Evolutionary conservation across 2,797 vertebrate genomes (phyloP).

Genomic region (Enteromius argenteus): DNA sequence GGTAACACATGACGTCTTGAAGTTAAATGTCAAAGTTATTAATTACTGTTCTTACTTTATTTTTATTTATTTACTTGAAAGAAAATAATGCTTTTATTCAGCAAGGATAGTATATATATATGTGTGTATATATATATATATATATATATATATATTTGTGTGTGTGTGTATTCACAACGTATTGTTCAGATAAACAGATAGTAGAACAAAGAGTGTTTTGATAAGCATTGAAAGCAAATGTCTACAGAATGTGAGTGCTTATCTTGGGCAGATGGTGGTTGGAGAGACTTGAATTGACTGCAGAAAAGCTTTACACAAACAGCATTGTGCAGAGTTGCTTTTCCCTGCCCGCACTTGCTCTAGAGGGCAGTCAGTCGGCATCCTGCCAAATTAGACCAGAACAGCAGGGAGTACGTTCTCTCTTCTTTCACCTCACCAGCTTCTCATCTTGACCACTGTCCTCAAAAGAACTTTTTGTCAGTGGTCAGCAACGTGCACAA

Average conservation of each 20-base stretch:
- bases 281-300: slow-evolving; percentile 72
- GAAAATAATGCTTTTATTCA: background rate
- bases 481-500: slow-evolving; percentile 71
- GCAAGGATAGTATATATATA: background rate
- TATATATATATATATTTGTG: too few relatives aligned
- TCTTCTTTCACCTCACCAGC: slow-evolving; percentile 65
- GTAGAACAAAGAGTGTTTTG: slow-evolving; percentile 45
- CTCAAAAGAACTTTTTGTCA: slow-evolving; percentile 70
- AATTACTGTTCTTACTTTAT: background rate
- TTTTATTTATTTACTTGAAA: background rate
- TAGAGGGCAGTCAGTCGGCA: slow-evolving; percentile 67
- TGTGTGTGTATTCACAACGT: background rate
- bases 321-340: slow-evolving; percentile 76
- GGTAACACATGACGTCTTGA: background rate
- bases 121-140: too few relatives aligned
- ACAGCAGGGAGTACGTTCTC: slow-evolving; percentile 69
- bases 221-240: slow-evolving; percentile 68
- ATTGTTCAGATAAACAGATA: slow-evolving; percentile 17
- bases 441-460: slow-evolving; percentile 68
- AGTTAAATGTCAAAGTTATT: background rate
- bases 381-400: slow-evolving; percentile 77
- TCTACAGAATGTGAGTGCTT: slow-evolving; percentile 74
- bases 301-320: slow-evolving; percentile 80
- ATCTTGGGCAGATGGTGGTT: slow-evolving; percentile 78
- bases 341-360: slow-evolving; percentile 70